phyloP scores from a whole-genome alignment of 1,140 invertebrate species.

The Calliopsis andreniformis region DNA sequence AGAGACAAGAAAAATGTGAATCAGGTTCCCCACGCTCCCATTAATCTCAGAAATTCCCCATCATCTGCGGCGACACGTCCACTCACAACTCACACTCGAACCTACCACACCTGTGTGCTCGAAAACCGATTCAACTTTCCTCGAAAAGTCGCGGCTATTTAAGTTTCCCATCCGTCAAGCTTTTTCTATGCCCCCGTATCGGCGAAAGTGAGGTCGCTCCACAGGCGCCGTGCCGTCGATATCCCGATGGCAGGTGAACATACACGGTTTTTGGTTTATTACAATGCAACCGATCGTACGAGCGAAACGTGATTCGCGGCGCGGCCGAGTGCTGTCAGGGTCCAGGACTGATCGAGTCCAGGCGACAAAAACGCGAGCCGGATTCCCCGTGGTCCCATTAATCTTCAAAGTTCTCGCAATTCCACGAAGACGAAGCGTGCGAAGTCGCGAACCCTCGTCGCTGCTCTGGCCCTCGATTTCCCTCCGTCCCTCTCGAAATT shows the following conservation, averaged over 20 bases:
- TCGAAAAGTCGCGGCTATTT: background rate
- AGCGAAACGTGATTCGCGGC: constrained; percentile 33
- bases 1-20: constrained; percentile 59
- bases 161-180: background rate
- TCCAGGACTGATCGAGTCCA: constrained; percentile 33
- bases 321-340: constrained; percentile 36
- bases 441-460: constrained; percentile 23
- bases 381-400: constrained; percentile 51
- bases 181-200: background rate
- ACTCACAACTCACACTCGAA: constrained; percentile 15
- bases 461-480: background rate
- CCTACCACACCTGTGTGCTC: background rate
- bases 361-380: constrained; percentile 39
- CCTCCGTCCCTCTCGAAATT: background rate
- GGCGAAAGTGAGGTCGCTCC: background rate
- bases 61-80: constrained; percentile 19
- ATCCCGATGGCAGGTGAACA: constrained; percentile 28
- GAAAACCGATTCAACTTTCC: background rate
- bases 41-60: constrained; percentile 61
- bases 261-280: constrained; percentile 39
- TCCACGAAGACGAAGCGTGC: constrained; percentile 51
- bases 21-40: constrained; percentile 61
- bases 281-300: constrained; percentile 30
- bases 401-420: constrained; percentile 53
- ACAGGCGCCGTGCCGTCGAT: background rate